Percentiles rank a stretch among this genome's conserved stretches.
Evolutionary conservation across 1,140 invertebrate species (phyloP).

Genomic region (Eriocheir sinensis): DNA sequence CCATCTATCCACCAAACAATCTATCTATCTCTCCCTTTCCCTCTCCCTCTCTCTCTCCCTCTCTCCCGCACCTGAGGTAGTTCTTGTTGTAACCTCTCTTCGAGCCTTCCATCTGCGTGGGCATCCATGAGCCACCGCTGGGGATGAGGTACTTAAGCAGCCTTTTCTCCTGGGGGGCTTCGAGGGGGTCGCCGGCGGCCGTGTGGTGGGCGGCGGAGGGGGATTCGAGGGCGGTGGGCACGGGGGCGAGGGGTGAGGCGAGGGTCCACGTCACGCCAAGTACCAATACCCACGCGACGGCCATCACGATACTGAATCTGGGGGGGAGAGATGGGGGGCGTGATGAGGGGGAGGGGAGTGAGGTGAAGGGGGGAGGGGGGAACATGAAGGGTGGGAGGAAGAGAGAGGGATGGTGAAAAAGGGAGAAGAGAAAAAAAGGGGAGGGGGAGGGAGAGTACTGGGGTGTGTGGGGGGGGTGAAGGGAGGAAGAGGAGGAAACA

Average conservation of each 20-base stretch:
- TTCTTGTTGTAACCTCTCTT: conserved; percentile 55
- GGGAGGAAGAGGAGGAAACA: not conserved
- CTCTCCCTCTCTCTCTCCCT: not conserved
- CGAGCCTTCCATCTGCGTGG: conserved; percentile 31
- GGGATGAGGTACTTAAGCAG: conserved; percentile 65
- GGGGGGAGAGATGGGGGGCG: not conserved
- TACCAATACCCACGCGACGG: conserved; percentile 30
- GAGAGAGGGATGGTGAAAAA: not conserved
- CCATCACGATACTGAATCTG: conserved; percentile 41
- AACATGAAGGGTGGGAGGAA: not conserved
- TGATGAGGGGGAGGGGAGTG: not conserved
- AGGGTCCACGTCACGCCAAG: conserved; percentile 15
- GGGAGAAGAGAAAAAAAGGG: not conserved
- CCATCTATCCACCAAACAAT: not conserved
- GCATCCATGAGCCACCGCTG: conserved; percentile 16
- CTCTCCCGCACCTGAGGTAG: conserved; percentile 40
- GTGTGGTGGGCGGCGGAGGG: not conserved
- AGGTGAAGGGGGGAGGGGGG: not conserved
- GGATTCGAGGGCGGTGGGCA: conserved; percentile 12
- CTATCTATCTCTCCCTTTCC: not conserved
- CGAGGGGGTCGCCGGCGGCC: not conserved
- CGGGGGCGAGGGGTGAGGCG: conserved; percentile 37
- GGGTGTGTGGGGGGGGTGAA: no score
- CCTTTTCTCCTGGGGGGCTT: conserved; percentile 24
- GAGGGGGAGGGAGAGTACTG: not conserved